Conservation (phyloP, 1,140 invertebrate species). For the Platyscapa corneri region DNA sequence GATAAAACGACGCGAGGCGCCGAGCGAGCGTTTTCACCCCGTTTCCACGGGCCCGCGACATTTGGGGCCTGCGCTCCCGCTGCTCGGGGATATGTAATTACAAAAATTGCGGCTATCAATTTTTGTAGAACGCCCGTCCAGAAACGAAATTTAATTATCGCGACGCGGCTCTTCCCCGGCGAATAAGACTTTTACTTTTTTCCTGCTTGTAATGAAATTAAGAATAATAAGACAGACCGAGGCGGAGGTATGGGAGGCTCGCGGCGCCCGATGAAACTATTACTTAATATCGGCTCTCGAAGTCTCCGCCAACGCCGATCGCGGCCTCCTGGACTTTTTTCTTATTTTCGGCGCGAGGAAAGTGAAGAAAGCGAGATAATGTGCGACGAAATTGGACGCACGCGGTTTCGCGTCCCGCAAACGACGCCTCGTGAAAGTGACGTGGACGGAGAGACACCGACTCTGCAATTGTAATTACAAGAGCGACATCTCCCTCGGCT, state of each 20-base stretch:
- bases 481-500: not conserved
- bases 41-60: no score
- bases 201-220: not conserved
- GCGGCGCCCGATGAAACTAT: not conserved
- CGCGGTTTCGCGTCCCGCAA: slow-evolving; percentile 3
- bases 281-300: not conserved
- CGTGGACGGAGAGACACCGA: not conserved
- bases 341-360: not conserved
- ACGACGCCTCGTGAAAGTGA: slow-evolving; percentile 37
- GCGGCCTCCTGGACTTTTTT: no score
- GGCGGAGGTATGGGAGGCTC: not conserved
- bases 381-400: slow-evolving; percentile 20
- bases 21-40: no score
- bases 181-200: not conserved
- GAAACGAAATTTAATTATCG: not conserved
- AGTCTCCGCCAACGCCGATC: not conserved
- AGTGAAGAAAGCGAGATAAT: not conserved
- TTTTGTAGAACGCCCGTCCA: not conserved
- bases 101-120: not conserved
- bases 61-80: no score
- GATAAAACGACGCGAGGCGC: no score
- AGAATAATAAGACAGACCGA: slow-evolving; percentile 9
- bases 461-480: not conserved
- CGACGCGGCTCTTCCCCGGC: not conserved
- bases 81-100: not conserved